Conservation (phyloP, 2,797 vertebrate species). For the Tachyglossus aculeatus region DNA sequence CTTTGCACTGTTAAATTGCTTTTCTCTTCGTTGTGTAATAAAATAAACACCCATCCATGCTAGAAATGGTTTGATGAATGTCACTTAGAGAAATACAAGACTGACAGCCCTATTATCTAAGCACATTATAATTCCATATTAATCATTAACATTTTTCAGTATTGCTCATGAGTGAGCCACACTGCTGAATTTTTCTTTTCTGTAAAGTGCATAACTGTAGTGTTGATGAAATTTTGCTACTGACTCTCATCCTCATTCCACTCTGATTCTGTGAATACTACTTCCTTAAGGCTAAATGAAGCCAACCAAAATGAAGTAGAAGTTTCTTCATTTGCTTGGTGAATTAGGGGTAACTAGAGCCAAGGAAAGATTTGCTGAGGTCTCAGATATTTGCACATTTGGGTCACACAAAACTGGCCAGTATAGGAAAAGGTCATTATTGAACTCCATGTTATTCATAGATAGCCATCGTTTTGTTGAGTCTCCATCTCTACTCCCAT, state of each 20-base stretch:
- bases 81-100: neutral
- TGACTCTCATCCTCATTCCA: neutral
- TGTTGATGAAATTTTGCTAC: neutral
- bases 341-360: neutral
- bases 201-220: too few species aligned
- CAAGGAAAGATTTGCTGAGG: too few species aligned
- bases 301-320: neutral
- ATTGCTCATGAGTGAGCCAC: neutral
- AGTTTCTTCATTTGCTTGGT: neutral
- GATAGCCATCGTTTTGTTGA: too few species aligned
- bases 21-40: neutral
- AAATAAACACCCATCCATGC: neutral
- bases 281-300: neutral
- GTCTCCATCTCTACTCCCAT: too few species aligned
- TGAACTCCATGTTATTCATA: too few species aligned
- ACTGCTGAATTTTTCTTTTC: neutral
- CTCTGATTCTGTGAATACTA: neutral
- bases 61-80: neutral
- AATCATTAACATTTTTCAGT: neutral
- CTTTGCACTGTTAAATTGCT: constrained; percentile 16
- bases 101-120: neutral
- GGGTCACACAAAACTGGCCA: neutral
- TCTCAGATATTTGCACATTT: neutral
- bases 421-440: too few species aligned
- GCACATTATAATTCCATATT: neutral